A percentile compares a stretch with the other conserved stretches of the same genome.
Evolutionary conservation across 2,888 invertebrate genomes (phyloP).

Genomic region (Drosophila nigritarsus): DNA sequence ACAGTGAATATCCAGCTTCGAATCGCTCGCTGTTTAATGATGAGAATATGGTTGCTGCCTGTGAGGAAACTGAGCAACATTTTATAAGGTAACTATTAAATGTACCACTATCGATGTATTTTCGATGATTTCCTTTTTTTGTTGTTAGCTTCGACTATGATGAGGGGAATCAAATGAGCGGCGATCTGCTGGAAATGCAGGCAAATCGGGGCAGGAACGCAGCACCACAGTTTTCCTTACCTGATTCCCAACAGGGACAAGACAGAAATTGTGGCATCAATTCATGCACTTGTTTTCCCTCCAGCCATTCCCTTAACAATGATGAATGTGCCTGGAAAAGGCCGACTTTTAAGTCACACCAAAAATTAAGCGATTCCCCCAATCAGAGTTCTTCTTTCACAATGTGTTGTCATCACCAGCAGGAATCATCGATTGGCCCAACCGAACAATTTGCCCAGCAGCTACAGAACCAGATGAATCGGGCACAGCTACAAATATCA

Average conservation of each 20-base stretch:
- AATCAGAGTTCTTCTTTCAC: not conserved
- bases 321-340: not conserved
- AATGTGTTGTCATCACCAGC: conserved; percentile 6
- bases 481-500: conserved; percentile 62
- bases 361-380: not conserved
- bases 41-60: conserved; percentile 29
- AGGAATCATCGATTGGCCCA: conserved; percentile 18
- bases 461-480: conserved; percentile 56
- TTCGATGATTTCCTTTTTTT: not conserved
- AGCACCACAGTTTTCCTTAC: not conserved
- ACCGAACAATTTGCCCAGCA: conserved; percentile 63
- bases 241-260: not conserved
- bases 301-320: not conserved
- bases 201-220: not conserved
- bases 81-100: conserved; percentile 52
- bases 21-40: not conserved
- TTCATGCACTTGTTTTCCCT: not conserved
- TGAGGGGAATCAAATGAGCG: too few species aligned
- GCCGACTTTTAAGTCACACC: not conserved
- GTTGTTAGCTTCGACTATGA: conserved; percentile 17
- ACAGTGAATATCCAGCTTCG: conserved; percentile 28
- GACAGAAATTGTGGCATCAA: not conserved
- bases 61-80: conserved; percentile 65
- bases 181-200: not conserved
- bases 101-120: too few species aligned